These are phyloP conservation scores for Dicentrarchus labrax DNA, from an alignment of 2,113 vertebrate genomes.

Conservation along the genomic window DNA sequence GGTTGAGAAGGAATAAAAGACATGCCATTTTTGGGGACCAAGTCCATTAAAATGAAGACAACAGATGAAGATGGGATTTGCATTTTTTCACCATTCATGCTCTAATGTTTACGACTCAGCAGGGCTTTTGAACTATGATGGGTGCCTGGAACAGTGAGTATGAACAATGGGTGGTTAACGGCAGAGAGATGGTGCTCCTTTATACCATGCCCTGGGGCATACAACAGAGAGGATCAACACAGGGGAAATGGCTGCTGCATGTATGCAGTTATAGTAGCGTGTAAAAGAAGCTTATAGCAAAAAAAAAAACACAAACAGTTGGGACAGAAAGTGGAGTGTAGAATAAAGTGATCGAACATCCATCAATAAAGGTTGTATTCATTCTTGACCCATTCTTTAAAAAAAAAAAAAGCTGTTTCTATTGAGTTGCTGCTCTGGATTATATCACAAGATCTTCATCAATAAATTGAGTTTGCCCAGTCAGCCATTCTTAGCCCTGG, in stretches of 20 bases:
- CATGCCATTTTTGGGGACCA: slow-evolving; percentile 4
- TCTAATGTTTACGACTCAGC: slow-evolving; percentile 45
- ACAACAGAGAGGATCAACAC: slow-evolving; percentile 28
- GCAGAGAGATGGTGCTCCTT: slow-evolving; percentile 54
- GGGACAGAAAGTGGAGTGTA: not conserved
- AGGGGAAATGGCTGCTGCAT: slow-evolving; percentile 11
- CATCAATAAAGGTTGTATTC: not conserved
- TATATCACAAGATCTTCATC: not conserved
- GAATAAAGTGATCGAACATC: not conserved
- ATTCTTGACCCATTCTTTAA: not conserved
- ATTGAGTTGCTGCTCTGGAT: not conserved
- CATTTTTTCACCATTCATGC: slow-evolving; percentile 63
- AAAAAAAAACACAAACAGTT: not conserved
- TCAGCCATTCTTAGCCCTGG: not conserved
- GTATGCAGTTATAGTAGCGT: slow-evolving; percentile 7
- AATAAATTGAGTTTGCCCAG: not conserved
- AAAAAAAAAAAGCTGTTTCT: not conserved
- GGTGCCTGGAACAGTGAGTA: slow-evolving; percentile 37
- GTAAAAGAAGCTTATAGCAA: not conserved
- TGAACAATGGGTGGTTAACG: slow-evolving; percentile 69
- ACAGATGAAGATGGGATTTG: slow-evolving; percentile 47
- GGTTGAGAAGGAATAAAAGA: not conserved
- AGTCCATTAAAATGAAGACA: slow-evolving; percentile 24
- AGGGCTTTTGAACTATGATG: slow-evolving; percentile 46
- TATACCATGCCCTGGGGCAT: slow-evolving; percentile 26